Evolutionary conservation across 2,113 vertebrate genomes (phyloP), one percentile per base, ranked within the genome.

Genomic region (Plotosus lineatus): DNA sequence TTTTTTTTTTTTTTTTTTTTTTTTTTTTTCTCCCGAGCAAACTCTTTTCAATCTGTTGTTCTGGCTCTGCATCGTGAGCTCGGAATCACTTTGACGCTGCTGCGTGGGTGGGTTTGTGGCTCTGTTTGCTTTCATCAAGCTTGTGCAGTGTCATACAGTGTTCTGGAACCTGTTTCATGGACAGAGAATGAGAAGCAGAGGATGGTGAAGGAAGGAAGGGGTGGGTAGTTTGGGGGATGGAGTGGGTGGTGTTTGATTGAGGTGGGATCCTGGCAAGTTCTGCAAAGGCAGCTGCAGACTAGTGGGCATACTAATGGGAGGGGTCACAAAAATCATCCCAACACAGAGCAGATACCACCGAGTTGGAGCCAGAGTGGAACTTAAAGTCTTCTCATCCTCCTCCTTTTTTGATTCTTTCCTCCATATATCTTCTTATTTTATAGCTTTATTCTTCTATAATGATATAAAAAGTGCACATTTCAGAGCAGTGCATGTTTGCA

Each of bases 201-300:
- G 76, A 69, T 79, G 63, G 46, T 73, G 63, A 28, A 33, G 75
- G 48, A 65, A 50, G 46, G 53, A 73, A 74, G 19, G 55, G 28
- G 48, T 68, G 77, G 80, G 38, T 60, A 68, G 17, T 26, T 14
- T 60, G 36, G 23, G 38, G 82, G 88, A 88, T 84, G 82, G 23
- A 69, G 87, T 87, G 86, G 85, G 88, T 83, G 84, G 84, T 83
- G 85, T 88, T n/a, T 82, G 68, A 14, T 9, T 44, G 46, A 46
- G 88, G 88, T 82, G 86, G 87, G 85, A 86, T 90, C 84, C 85
- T 90, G 86, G 87, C 85, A 69, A 77, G 86, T 86, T 89, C 83
- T 85, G 86, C 85, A 87, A 88, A 90, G 90, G 91, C 90, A 88
- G 89, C 90, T 91, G 91, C 90, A 93, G 90, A 92, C 90, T 90